A percentile compares a stretch with the other conserved stretches of the same genome.
Evolutionary conservation across 2,888 invertebrate genomes (phyloP).

Genomic region (Synergus laeviventris): DNA sequence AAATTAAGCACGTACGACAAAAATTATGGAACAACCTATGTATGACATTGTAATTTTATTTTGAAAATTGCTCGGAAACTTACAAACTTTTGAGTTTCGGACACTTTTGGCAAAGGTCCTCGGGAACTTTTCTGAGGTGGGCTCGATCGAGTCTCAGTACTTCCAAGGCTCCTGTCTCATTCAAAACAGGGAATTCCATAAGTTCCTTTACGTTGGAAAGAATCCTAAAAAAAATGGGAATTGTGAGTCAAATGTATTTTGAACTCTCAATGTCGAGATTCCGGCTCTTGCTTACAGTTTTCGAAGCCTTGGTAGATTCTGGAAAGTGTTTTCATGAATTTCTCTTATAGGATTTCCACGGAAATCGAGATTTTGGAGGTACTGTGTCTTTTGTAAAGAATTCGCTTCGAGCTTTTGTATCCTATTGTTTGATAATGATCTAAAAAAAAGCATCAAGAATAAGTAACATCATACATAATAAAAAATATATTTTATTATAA

Average conservation of each 20-base stretch:
- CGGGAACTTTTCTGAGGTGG: conserved; percentile 84
- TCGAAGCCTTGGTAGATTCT: conserved; percentile 85
- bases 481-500: neutral
- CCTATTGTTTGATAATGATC: conserved; percentile 89
- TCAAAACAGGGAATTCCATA: conserved; percentile 88
- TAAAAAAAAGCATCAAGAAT: conserved; percentile 69
- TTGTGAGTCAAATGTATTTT: neutral
- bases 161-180: conserved; percentile 87
- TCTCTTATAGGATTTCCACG: conserved; percentile 79
- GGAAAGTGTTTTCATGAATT: conserved; percentile 67
- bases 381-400: conserved; percentile 82
- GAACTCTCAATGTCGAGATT: neutral
- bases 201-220: conserved; percentile 90
- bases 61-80: conserved; percentile 75
- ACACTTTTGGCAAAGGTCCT: conserved; percentile 85
- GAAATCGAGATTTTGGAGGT: conserved; percentile 87
- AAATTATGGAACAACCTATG: too few relatives aligned
- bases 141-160: conserved; percentile 90
- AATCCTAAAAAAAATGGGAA: conserved; percentile 79
- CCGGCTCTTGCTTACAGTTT: conserved; percentile 83
- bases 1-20: too few relatives aligned
- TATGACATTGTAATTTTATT: too few relatives aligned
- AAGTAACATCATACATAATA: neutral
- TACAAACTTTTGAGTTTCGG: conserved; percentile 91
- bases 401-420: conserved; percentile 86